Evolutionary conservation across 2,888 invertebrate species (phyloP).

Genomic region (Agrenia bidenticulata): DNA sequence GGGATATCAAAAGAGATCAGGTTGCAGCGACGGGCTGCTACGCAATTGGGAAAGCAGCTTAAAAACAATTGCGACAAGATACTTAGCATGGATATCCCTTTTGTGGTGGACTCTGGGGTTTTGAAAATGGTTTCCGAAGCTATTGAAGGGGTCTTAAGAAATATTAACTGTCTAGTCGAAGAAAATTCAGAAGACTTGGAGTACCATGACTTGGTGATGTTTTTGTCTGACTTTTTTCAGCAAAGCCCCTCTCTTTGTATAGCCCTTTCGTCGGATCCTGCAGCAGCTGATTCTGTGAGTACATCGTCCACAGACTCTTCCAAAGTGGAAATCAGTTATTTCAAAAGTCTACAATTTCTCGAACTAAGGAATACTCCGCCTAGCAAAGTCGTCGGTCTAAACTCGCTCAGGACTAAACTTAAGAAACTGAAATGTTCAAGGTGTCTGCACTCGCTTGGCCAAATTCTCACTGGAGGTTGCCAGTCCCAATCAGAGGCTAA

Average conservation of each 20-base stretch:
- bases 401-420: conserved; percentile 41
- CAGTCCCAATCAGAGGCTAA: not conserved
- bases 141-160: conserved; percentile 21
- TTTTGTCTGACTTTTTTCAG: conserved; percentile 49
- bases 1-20: conserved; percentile 2
- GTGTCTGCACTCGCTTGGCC: conserved; percentile 41
- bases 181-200: conserved; percentile 24
- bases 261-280: conserved; percentile 20
- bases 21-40: conserved; percentile 29
- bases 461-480: conserved; percentile 30
- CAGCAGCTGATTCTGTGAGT: not conserved
- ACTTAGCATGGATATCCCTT: conserved; percentile 43
- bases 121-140: conserved; percentile 42
- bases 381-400: conserved; percentile 35
- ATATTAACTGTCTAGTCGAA: not conserved
- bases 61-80: conserved; percentile 51
- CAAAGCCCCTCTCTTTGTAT: conserved; percentile 50
- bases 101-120: conserved; percentile 45
- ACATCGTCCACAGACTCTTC: conserved; percentile 25
- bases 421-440: conserved; percentile 46
- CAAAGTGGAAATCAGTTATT: conserved; percentile 18
- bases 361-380: conserved; percentile 50
- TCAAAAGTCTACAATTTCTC: conserved; percentile 43
- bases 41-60: conserved; percentile 43
- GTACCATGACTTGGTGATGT: conserved; percentile 49